These are phyloP conservation scores for Trichosurus vulpecula DNA, from an alignment of 2,797 vertebrate species.

Conservation along the genomic window DNA sequence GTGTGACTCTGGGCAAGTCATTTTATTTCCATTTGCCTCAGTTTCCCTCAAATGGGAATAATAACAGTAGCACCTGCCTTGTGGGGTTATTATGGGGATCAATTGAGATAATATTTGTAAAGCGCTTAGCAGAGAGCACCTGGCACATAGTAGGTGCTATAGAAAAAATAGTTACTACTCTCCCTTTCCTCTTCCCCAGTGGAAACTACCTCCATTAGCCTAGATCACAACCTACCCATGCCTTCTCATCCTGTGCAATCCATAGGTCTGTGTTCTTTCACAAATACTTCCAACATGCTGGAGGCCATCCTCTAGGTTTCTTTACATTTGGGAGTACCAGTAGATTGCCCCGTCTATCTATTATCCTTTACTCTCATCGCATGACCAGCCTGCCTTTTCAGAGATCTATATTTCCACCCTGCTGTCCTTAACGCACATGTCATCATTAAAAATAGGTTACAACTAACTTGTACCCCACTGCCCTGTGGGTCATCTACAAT, in stretches of 20 bases:
- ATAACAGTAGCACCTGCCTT: neutral
- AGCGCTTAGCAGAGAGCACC: neutral
- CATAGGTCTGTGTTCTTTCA: neutral
- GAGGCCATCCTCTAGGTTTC: neutral
- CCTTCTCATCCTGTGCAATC: neutral
- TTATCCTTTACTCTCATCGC: neutral
- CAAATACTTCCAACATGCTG: neutral
- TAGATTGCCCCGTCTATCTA: neutral
- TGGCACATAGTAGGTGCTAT: neutral
- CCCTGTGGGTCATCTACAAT: neutral
- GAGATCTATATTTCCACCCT: neutral
- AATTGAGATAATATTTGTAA: neutral
- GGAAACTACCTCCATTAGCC: neutral
- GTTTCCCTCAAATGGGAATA: neutral
- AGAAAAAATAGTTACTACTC: neutral
- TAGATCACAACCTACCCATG: neutral
- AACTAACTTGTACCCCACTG: neutral
- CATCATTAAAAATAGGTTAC: neutral
- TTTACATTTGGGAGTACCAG: neutral
- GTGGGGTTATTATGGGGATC: neutral
- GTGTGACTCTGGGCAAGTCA: neutral
- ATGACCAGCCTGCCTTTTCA: neutral
- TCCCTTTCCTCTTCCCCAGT: neutral
- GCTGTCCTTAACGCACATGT: neutral
- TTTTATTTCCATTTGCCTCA: neutral